A percentile compares a stretch with the other conserved stretches of the same genome.
Evolutionary conservation across 2,888 invertebrate genomes (phyloP).

Genomic region (Meiosimyza decipiens): DNA sequence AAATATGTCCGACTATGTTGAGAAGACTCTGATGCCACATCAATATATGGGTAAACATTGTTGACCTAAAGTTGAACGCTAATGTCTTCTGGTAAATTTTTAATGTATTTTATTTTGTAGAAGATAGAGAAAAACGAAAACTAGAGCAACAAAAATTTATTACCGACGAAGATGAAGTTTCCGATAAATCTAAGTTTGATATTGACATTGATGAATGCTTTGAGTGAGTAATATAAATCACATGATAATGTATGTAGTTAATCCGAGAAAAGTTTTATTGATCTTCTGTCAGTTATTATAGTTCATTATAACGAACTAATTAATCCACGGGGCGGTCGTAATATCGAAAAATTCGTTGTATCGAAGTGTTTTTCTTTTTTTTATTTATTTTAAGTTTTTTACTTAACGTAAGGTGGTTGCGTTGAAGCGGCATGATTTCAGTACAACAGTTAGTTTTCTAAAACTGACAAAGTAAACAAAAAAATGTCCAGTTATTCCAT

Average conservation of each 20-base stretch:
- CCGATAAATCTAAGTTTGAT: slow-evolving; percentile 53
- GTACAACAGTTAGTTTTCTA: no score
- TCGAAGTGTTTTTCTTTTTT: no score
- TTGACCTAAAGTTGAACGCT: neutral
- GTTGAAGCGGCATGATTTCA: no score
- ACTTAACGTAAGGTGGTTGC: no score
- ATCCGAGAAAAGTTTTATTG: neutral
- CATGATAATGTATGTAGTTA: neutral
- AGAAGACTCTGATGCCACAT: slow-evolving; percentile 91
- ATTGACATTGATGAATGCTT: slow-evolving; percentile 78
- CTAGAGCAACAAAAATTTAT: slow-evolving; percentile 60
- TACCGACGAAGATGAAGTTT: slow-evolving; percentile 44
- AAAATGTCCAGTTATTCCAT: no score
- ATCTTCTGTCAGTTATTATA: neutral
- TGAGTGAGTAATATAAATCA: slow-evolving; percentile 70
- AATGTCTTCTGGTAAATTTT: neutral
- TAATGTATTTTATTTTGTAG: slow-evolving; percentile 57
- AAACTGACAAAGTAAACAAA: no score
- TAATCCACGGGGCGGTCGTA: no score
- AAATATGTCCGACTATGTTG: slow-evolving; percentile 95
- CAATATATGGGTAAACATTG: slow-evolving; percentile 77
- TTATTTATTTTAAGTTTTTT: no score
- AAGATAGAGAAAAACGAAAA: slow-evolving; percentile 71
- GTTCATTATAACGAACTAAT: no score
- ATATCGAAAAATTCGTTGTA: no score